Evolutionary conservation across 92 coral and sea anemone genomes (phyloP), one percentile per base, ranked within the genome.

Genomic region (Porites divaricata): DNA sequence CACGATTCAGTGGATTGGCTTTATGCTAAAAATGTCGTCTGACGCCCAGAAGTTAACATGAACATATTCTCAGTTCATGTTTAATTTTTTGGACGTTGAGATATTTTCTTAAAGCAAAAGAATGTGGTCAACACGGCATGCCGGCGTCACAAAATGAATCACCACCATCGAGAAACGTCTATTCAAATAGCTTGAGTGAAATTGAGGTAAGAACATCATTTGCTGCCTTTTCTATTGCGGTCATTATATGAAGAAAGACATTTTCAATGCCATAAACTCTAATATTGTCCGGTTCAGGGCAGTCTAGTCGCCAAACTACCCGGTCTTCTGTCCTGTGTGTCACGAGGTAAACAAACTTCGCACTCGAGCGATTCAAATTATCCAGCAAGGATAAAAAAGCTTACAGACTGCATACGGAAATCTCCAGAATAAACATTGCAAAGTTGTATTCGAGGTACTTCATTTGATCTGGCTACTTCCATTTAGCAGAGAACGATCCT

Each of bases 271-370:
- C 20, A 45, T 20, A 56, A 54, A 80, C 61, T 67, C 53, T 67
- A 52, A 26, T 12, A 79, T 67, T 79, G 72, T 56, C 16, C 16
- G 13, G 75, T 25, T 21, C 28, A 24, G 13, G 41, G n/a, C 20
- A 16, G 17, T 6, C 54, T 65, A 24, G 53, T 15, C 9, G 24
- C 51, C 19, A 24, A 21, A 9, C 59, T 49, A 25, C 1, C 19
- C 56, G 24, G n/a, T 10, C 25, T 21, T 21, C 6, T 35, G 4
- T 63, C 28, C 15, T 35, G 35, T 21, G 48, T 7, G 62, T 78
- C 82, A 78, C 72, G 83, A 65, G 74, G 65, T 67, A 68, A 61
- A 77, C 81, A 77, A 77, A 77, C 81, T 62, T 45, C 59, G 63
- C 70, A 61, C 81, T 79, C 75, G 83, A 79, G 14, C 75, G 83